A percentile compares a stretch with the other conserved stretches of the same genome.
These are phyloP conservation scores for Patella ulyssiponensis DNA, from an alignment of 2,888 invertebrate genomes.

Conservation along the genomic window DNA sequence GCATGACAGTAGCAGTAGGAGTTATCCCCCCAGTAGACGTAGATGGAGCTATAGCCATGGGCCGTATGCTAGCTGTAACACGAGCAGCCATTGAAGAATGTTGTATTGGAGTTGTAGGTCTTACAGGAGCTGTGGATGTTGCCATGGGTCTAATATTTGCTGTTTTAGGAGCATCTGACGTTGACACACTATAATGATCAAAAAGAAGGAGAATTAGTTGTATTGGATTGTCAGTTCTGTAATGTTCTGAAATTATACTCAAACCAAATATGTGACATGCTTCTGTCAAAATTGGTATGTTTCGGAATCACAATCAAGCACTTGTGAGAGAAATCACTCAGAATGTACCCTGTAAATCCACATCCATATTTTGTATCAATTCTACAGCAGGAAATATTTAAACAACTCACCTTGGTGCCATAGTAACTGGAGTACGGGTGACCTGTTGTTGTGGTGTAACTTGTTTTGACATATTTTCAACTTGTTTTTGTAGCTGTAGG, in stretches of 20 bases:
- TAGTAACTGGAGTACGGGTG: constrained; percentile 30
- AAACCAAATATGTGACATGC: no score
- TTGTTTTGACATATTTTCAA: constrained; percentile 52
- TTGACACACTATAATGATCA: constrained; percentile 39
- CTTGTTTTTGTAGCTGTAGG: constrained; percentile 59
- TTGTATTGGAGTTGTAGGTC: constrained; percentile 58
- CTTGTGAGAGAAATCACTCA: no score
- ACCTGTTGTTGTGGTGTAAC: constrained; percentile 35
- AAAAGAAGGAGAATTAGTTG: background rate
- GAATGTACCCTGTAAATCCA: no score
- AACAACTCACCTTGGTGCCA: constrained; percentile 37
- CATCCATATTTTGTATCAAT: no score
- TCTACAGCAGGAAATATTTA: constrained; percentile 33
- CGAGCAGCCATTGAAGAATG: constrained; percentile 75
- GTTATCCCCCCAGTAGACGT: constrained; percentile 45
- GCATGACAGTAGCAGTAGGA: constrained; percentile 71
- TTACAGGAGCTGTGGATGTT: constrained; percentile 74
- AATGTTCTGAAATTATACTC: no score
- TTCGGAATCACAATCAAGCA: no score
- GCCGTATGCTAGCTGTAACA: constrained; percentile 91
- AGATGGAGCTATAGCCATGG: constrained; percentile 81
- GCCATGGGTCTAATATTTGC: constrained; percentile 97
- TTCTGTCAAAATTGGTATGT: no score
- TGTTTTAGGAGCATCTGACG: constrained; percentile 78
- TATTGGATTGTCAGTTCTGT: background rate